These are phyloP conservation scores for Himalopsyche tibetana DNA, from an alignment of 2,888 invertebrate genomes.

Conservation along the genomic window DNA sequence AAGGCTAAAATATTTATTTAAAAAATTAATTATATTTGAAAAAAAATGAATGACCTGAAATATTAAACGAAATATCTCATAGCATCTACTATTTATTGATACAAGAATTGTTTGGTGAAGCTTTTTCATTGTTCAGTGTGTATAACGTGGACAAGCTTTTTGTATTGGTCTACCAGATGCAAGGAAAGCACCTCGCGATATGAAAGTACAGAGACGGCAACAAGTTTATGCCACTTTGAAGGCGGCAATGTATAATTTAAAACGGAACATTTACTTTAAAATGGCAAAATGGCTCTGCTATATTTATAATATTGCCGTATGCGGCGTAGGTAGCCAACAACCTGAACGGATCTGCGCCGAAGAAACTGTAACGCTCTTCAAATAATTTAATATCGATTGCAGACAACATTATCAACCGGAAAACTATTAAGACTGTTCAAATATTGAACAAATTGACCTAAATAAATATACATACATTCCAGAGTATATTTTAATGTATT, in stretches of 20 bases:
- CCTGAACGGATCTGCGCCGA: conserved; percentile 55
- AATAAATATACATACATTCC: too few species aligned
- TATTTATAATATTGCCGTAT: conserved; percentile 61
- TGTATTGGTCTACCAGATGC: conserved; percentile 28
- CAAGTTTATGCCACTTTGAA: conserved; percentile 58
- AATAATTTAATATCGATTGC: background rate
- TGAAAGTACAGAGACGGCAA: conserved; percentile 51
- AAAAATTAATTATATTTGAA: too few species aligned
- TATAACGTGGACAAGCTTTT: conserved; percentile 21
- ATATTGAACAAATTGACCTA: too few species aligned
- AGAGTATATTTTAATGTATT: too few species aligned
- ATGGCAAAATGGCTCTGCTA: conserved; percentile 61
- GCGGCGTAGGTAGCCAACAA: conserved; percentile 59
- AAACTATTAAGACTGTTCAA: too few species aligned
- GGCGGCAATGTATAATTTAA: conserved; percentile 60
- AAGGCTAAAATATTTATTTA: too few species aligned
- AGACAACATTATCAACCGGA: too few species aligned
- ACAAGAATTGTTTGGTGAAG: background rate
- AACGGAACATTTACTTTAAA: conserved; percentile 63
- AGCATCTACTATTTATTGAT: too few species aligned
- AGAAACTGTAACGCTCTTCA: conserved; percentile 48
- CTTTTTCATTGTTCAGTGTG: conserved; percentile 39
- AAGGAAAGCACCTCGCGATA: conserved; percentile 54
- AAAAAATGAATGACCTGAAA: too few species aligned
- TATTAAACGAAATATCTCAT: too few species aligned